Percentiles rank a stretch among this genome's conserved stretches.
phyloP scores from a whole-genome alignment of 2,888 invertebrate genomes.

The Boloria selene region DNA sequence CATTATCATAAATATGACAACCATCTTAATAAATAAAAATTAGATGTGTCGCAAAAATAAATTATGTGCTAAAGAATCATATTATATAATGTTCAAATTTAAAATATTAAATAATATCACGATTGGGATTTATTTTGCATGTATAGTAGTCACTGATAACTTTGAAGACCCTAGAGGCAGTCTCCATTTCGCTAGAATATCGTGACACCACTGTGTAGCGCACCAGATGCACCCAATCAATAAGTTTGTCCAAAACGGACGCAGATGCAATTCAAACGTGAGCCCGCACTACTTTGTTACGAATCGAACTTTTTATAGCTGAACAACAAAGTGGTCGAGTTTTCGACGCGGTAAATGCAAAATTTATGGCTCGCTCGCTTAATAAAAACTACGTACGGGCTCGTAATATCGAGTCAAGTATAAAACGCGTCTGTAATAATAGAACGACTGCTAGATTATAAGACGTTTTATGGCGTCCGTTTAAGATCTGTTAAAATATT shows the following conservation, averaged over 20 bases:
- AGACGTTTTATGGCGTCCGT: conserved; percentile 29
- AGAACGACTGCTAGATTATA: conserved; percentile 40
- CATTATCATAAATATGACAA: too few relatives aligned
- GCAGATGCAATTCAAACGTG: conserved; percentile 65
- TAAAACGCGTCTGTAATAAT: conserved; percentile 43
- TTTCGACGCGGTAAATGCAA: conserved; percentile 64
- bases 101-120: too few relatives aligned
- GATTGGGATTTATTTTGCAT: conserved; percentile 54
- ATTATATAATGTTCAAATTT: too few relatives aligned
- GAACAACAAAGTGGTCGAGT: conserved; percentile 63
- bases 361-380: conserved; percentile 68
- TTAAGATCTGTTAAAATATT: conserved; percentile 19
- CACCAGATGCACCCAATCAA: conserved; percentile 50
- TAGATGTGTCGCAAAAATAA: too few relatives aligned
- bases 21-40: too few relatives aligned
- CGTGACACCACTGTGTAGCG: conserved; percentile 45
- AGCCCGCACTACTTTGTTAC: conserved; percentile 58
- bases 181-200: conserved; percentile 43
- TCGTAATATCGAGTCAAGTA: conserved; percentile 48
- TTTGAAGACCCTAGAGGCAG: conserved; percentile 47
- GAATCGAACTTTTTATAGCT: conserved; percentile 72
- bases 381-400: conserved; percentile 62
- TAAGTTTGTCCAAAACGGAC: conserved; percentile 57
- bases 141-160: conserved; percentile 47
- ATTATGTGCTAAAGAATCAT: too few relatives aligned